Evolutionary conservation across 30 jellyfish, hydroid and myxozoan species (phyloP).

Genomic region (Turritopsis dohrnii): DNA sequence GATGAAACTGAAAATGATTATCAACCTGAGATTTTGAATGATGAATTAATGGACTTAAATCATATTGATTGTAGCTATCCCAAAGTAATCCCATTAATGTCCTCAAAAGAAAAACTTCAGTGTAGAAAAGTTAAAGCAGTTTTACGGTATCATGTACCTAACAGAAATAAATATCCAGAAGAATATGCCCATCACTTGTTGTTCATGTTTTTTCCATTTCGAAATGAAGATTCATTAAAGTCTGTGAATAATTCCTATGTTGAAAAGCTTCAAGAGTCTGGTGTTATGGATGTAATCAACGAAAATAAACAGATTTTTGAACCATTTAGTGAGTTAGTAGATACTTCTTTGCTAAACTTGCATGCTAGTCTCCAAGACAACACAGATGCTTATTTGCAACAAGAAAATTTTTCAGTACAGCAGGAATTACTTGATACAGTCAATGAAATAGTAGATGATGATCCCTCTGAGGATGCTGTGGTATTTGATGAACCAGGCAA

Average conservation of each 20-base stretch:
- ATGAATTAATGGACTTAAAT: slow-evolving; percentile 3
- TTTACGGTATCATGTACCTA: slow-evolving; percentile 27
- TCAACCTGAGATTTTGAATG: slow-evolving; percentile 5
- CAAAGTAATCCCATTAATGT: slow-evolving; percentile 1
- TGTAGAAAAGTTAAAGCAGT: slow-evolving; percentile 26
- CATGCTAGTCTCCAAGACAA: background rate
- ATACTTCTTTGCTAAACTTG: slow-evolving; percentile 1
- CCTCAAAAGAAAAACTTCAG: slow-evolving; percentile 20
- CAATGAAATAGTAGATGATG: background rate
- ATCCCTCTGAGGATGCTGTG: background rate
- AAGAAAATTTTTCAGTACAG: background rate
- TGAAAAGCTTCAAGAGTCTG: background rate
- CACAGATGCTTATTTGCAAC: slow-evolving; percentile 6
- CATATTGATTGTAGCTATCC: background rate
- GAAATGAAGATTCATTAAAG: slow-evolving; percentile 1
- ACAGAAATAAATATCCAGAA: slow-evolving; percentile 16
- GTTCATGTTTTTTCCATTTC: slow-evolving; percentile 25
- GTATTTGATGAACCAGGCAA: background rate
- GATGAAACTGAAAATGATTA: slow-evolving; percentile 9
- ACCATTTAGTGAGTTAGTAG: slow-evolving; percentile 17
- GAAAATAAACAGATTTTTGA: background rate
- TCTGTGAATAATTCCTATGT: background rate
- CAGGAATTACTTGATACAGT: slow-evolving; percentile 4
- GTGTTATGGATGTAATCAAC: background rate
- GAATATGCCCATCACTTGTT: slow-evolving; percentile 28